Conservation (phyloP, 2,888 invertebrate genomes). For the Epiblema foenella region DNA sequence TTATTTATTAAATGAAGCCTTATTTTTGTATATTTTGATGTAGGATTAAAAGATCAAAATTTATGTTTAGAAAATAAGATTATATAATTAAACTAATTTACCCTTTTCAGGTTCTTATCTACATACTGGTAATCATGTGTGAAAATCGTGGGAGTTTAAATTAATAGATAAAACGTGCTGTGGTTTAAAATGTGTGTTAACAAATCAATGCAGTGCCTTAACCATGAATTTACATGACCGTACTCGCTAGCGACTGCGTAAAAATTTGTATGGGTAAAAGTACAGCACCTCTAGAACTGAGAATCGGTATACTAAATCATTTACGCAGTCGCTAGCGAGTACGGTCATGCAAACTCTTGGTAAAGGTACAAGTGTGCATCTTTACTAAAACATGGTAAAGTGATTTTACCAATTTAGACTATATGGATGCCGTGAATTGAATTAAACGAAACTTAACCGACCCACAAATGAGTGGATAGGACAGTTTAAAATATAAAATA, state of each 20-base stretch:
- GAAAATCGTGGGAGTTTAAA: neutral
- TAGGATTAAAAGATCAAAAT: neutral
- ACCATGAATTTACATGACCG: too few relatives aligned
- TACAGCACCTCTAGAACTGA: too few relatives aligned
- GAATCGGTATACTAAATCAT: too few relatives aligned
- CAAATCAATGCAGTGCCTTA: neutral
- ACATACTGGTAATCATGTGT: too few relatives aligned
- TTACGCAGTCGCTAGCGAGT: too few relatives aligned
- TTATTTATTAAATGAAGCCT: neutral
- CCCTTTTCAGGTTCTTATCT: too few relatives aligned
- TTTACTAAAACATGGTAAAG: neutral
- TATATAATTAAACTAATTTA: too few relatives aligned
- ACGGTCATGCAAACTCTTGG: too few relatives aligned
- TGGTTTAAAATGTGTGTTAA: neutral
- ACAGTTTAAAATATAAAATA: neutral
- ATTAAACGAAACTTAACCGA: neutral
- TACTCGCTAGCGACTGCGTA: too few relatives aligned
- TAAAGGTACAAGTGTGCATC: too few relatives aligned
- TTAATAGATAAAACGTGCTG: neutral
- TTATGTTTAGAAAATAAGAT: too few relatives aligned
- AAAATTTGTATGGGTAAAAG: too few relatives aligned
- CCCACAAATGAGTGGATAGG: neutral
- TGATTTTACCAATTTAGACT: neutral
- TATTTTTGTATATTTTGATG: constrained; percentile 1
- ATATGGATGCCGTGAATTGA: neutral